Percentiles rank a stretch among this genome's conserved stretches.
These are phyloP conservation scores for Terebella lapidaria DNA, from an alignment of 2,888 invertebrate species.

Conservation along the genomic window DNA sequence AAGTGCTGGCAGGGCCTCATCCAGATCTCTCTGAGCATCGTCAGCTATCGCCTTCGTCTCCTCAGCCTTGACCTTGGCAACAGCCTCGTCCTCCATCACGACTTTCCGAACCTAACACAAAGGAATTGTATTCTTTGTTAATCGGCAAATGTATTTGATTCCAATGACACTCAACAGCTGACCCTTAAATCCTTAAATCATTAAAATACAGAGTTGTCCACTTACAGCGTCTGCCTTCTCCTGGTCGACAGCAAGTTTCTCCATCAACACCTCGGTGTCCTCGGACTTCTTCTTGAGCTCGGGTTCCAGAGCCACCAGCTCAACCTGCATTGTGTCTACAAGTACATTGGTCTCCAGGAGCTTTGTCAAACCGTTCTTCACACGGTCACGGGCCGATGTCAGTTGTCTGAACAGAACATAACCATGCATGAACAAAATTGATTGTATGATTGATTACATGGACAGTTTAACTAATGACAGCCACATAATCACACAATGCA, in stretches of 20 bases:
- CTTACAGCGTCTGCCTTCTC: conserved; percentile 64
- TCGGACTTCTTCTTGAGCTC: conserved; percentile 71
- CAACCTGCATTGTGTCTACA: conserved; percentile 75
- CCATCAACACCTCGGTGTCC: conserved; percentile 71
- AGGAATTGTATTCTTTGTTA: not conserved
- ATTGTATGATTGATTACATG: not conserved
- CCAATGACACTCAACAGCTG: not conserved
- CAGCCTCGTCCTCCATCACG: conserved; percentile 77
- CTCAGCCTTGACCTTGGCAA: conserved; percentile 78
- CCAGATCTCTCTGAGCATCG: conserved; percentile 76
- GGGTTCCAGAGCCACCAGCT: conserved; percentile 63
- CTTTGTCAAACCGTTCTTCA: conserved; percentile 61
- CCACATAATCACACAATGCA: conserved; percentile 3
- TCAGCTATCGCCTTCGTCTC: conserved; percentile 80
- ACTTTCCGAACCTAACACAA: conserved; percentile 61
- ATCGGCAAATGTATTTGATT: not conserved
- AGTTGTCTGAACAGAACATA: conserved; percentile 45
- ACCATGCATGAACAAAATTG: not conserved
- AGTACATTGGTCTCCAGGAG: conserved; percentile 74
- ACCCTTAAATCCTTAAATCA: not conserved
- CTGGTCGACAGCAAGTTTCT: conserved; percentile 72
- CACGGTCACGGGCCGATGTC: conserved; percentile 44
- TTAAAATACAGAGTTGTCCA: no score
- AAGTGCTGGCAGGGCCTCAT: conserved; percentile 79
- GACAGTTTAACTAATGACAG: not conserved